These are phyloP conservation scores for Triplophysa dalaica DNA, from an alignment of 2,113 vertebrate species.

Conservation along the genomic window DNA sequence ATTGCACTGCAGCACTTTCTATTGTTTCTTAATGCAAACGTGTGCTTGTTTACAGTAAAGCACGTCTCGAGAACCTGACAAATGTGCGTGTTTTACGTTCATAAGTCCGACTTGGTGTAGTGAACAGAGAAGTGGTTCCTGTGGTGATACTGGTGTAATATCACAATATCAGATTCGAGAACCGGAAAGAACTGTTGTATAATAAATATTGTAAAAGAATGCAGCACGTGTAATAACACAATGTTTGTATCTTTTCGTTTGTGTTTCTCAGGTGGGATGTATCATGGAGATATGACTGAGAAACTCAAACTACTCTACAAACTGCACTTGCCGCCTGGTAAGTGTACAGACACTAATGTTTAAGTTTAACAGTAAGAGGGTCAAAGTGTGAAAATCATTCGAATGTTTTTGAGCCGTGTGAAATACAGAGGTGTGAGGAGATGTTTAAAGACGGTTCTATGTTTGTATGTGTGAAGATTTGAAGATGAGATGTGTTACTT, in stretches of 20 bases:
- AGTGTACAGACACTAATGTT: not conserved
- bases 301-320: constrained; percentile 96
- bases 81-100: no score
- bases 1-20: no score
- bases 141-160: no score
- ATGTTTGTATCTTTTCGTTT: not conserved
- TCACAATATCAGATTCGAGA: no score
- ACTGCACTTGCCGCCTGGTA: constrained; percentile 93
- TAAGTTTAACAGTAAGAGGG: not conserved
- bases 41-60: no score
- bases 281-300: constrained; percentile 93
- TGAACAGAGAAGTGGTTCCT: no score
- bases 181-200: no score
- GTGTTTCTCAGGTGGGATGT: constrained; percentile 84
- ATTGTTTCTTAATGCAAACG: no score
- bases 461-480: not conserved
- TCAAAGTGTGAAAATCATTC: not conserved
- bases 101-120: no score
- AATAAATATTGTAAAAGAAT: no score
- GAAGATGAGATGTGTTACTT: not conserved
- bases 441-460: not conserved
- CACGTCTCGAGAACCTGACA: no score
- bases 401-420: not conserved
- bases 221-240: no score
- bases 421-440: not conserved